Base-by-base conservation (phyloP, 2,113 vertebrate species). In the Zootoca vivipara region DNA sequence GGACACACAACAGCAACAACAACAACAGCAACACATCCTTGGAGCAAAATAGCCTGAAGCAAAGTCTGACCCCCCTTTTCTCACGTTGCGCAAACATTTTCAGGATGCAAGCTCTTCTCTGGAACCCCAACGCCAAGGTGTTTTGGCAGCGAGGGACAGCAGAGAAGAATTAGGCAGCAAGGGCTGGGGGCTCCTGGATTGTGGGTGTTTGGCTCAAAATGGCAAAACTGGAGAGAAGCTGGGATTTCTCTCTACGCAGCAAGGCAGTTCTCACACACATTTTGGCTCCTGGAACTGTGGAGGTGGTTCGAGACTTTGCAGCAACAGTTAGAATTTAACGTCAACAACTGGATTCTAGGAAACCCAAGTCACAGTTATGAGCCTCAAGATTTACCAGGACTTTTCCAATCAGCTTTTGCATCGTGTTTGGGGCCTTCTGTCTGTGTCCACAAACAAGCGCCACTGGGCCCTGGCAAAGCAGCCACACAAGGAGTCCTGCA, bases 1-100 rank as follows among this genome's bases (percentile, higher is more conserved):
- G 24, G n/a, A 20, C 4, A 95, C 90, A 65, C 88, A 93, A 89
- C 92, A 93, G 35, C 94, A 90, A 0, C 74, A 92, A 89, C 74
- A 90, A 81, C 93, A n/a, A n/a, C n/a, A 92, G 46, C 20, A 18
- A 2, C 42, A 5, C 22, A n/a, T 3, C 38, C 22, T 12, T 33
- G 12, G 46, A 16, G 13, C 52, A 24, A 64, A 42, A 7, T 64
- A 7, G n/a, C 10, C 62, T 64, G 22, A 33, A 24, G 12, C 10
- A 42, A 24, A 28, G 18, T 74, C 83, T 85, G 52, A 52, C 46
- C 46, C 46, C 72, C 15, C 30, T 35, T 20, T 72, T 30, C 3
- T 24, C 38, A 33, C 1, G 13, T 15, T 42, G 73, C 16, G 2
- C 1, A 2, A 3, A 28, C 24, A 22, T n/a, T n/a, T 65, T 26